Percentiles rank a stretch among this genome's conserved stretches.
Conservation (phyloP, 2,888 invertebrate species). For the Nebria salina region DNA sequence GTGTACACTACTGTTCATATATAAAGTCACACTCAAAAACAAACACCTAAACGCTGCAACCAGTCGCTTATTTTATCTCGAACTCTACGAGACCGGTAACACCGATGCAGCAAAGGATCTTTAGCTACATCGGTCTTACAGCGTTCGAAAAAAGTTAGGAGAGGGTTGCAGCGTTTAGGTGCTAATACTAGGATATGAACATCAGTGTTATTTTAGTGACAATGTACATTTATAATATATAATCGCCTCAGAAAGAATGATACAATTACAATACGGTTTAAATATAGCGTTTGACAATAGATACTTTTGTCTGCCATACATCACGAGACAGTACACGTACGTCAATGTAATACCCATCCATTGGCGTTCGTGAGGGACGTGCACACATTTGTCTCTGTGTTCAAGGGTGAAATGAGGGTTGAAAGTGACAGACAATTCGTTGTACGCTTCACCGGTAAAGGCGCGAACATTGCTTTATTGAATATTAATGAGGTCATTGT, state of each 20-base stretch:
- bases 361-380: constrained; percentile 16
- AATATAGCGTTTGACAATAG: not conserved
- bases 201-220: too few relatives aligned
- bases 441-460: constrained; percentile 18
- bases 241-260: not conserved
- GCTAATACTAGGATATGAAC: too few relatives aligned
- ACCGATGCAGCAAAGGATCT: too few relatives aligned
- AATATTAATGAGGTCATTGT: constrained; percentile 37
- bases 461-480: constrained; percentile 38
- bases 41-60: too few relatives aligned
- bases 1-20: too few relatives aligned
- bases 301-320: not conserved
- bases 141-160: too few relatives aligned
- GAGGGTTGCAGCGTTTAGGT: too few relatives aligned
- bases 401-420: constrained; percentile 19
- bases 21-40: too few relatives aligned
- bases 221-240: too few relatives aligned
- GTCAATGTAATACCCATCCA: not conserved
- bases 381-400: constrained; percentile 37
- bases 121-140: too few relatives aligned
- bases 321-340: not conserved
- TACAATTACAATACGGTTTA: not conserved
- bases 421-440: constrained; percentile 35
- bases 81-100: too few relatives aligned
- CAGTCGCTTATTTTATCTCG: too few relatives aligned